Percentiles rank a stretch among this genome's conserved stretches.
These are phyloP conservation scores for Ochropacha duplaris DNA, from an alignment of 2,888 invertebrate genomes.

Conservation along the genomic window DNA sequence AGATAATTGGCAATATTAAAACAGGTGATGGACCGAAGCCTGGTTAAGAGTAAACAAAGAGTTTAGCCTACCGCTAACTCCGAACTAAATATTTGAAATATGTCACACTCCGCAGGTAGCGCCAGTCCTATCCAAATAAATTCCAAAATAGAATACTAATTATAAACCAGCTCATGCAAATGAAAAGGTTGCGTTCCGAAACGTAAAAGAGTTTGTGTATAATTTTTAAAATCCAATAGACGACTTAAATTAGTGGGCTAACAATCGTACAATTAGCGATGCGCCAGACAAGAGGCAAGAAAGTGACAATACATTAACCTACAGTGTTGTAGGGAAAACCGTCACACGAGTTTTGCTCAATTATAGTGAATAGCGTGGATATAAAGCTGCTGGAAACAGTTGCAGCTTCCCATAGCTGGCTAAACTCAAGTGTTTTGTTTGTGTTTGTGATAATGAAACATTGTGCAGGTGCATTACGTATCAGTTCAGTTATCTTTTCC, in stretches of 20 bases:
- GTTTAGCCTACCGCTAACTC: not conserved
- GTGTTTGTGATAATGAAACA: not conserved
- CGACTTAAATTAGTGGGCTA: conserved; percentile 77
- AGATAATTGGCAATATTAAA: not conserved
- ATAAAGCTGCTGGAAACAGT: conserved; percentile 31
- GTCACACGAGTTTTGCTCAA: conserved; percentile 76
- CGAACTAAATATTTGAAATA: not conserved
- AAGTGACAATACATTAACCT: conserved; percentile 76
- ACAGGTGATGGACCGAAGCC: not conserved
- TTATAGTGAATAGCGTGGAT: conserved; percentile 54
- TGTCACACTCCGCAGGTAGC: not conserved
- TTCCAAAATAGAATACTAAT: conserved; percentile 28
- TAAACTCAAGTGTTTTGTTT: not conserved
- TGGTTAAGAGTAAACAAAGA: not conserved
- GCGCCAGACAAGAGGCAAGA: conserved; percentile 68
- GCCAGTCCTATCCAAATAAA: not conserved
- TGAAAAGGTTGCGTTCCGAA: conserved; percentile 47
- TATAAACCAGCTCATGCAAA: conserved; percentile 52
- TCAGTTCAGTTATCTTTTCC: not conserved
- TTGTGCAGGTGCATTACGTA: not conserved
- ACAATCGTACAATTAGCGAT: conserved; percentile 75
- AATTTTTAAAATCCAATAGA: conserved; percentile 59
- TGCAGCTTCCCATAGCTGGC: not conserved
- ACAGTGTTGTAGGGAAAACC: conserved; percentile 72
- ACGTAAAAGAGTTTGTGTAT: conserved; percentile 41